Percentiles rank a stretch among this genome's conserved stretches.
Conservation (phyloP, 2,888 invertebrate genomes). For the Drosophila austrosaltans region DNA sequence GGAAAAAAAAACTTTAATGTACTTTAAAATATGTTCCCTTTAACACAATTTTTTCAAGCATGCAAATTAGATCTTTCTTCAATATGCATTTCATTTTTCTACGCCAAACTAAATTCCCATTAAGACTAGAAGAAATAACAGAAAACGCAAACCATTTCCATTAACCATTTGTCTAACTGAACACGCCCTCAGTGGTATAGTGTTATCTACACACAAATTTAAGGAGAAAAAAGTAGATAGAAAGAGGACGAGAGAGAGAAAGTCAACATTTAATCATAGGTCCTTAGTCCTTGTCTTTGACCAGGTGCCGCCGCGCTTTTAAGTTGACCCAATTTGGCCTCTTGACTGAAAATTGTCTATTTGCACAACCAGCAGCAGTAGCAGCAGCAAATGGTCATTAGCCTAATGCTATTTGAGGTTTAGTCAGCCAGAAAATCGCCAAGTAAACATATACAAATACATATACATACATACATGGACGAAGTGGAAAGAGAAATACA, state of each 20-base stretch:
- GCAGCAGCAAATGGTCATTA: constrained; percentile 58
- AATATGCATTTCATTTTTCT: constrained; percentile 31
- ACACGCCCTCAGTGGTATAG: constrained; percentile 14
- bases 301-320: constrained; percentile 36
- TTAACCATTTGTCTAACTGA: constrained; percentile 41
- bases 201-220: constrained; percentile 2
- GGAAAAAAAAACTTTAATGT: too few species aligned
- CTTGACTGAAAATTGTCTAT: constrained; percentile 49
- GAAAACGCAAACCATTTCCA: constrained; percentile 32
- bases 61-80: constrained; percentile 25
- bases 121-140: constrained; percentile 19
- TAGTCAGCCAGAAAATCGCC: constrained; percentile 58
- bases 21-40: not conserved
- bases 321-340: constrained; percentile 62
- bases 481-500: not conserved
- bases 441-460: constrained; percentile 32
- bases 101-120: constrained; percentile 36
- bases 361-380: constrained; percentile 44
- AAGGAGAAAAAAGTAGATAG: not conserved
- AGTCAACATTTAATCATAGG: constrained; percentile 37
- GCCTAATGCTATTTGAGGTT: constrained; percentile 66
- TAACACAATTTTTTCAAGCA: not conserved
- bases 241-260: constrained; percentile 6
- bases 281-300: constrained; percentile 39
- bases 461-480: not conserved